Base-by-base conservation (phyloP, 2,113 vertebrate species). In the Bubo blakistoni region DNA sequence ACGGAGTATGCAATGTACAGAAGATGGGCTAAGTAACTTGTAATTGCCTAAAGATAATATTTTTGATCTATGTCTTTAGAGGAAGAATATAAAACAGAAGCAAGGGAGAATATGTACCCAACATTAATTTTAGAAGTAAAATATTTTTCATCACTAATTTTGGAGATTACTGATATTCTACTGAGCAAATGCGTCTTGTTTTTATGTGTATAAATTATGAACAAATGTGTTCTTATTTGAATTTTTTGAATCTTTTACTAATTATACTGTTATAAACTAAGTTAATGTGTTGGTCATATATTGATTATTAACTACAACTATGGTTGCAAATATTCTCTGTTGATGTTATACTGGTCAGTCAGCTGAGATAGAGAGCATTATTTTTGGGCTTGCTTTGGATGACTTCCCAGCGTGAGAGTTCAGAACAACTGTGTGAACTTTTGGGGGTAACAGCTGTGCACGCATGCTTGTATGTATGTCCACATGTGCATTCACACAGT, bases 261-360 rank as follows among this genome's bases (percentile, higher is more conserved):
- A 80, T 27, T 72, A 52, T 16, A 5, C 1, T 6, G 1, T 62
- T 52, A 63, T 55, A 20, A 86, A 8, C 6, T n/a, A 61, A 66
- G 20, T 70, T 42, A 65, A 34, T 25, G 2, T 9, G 2, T 34
- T 61, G 11, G 4, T 34, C 1, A 0, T 40, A 36, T 26, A 47
- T n/a, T 47, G n/a, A 77, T 12, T 19, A 46, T 44, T 55, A 30
- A 22, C 18, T 32, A 42, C 16, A 80, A 59, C 22, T 67, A 34
- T 34, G 1, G 1, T 38, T 69, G 36, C 13, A 38, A n/a, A n/a
- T 55, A 59, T 55, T 71, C n/a, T 32, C 29, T 22, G 4, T 51
- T 51, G 21, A 10, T 57, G 26, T 44, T 66, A 18, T 34, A 62
- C 47, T 55, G 19, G 13, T 15, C 40, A 4, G 11, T 54, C 30